A percentile compares a stretch with the other conserved stretches of the same genome.
Conservation (phyloP, 2,113 vertebrate genomes). For the Sapayoa aenigma region DNA sequence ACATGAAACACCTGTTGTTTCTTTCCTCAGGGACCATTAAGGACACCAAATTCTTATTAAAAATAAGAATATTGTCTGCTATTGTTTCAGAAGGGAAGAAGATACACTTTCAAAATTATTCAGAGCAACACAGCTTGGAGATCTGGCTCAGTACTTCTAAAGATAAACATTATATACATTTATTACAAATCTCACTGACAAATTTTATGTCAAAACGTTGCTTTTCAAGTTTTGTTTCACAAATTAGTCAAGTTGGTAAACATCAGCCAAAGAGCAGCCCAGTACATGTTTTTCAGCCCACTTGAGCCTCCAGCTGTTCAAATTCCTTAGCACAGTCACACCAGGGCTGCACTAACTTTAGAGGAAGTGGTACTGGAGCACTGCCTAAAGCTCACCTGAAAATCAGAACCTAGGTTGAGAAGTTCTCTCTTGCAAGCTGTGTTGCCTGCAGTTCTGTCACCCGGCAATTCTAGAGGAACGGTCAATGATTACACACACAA, state of each 20-base stretch:
- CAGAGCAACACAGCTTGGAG: neutral
- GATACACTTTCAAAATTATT: neutral
- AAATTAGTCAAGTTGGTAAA: neutral
- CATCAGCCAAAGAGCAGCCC: neutral
- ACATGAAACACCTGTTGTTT: neutral
- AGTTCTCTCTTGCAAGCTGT: neutral
- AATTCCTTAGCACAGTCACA: neutral
- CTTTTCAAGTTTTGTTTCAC: neutral
- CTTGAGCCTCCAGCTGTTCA: neutral
- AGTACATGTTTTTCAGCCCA: neutral
- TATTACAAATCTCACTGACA: neutral
- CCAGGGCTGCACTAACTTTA: neutral
- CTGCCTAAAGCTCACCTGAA: neutral
- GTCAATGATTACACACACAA: too few species aligned
- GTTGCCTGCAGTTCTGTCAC: neutral
- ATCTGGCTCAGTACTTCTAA: neutral
- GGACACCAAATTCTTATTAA: neutral
- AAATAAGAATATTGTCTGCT: neutral
- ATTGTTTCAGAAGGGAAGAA: neutral
- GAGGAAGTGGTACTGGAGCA: neutral
- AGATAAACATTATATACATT: neutral
- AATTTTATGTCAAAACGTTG: neutral
- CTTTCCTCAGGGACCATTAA: neutral
- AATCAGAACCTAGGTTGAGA: neutral
- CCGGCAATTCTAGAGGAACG: rapidly evolving